Conservation (phyloP, 1,140 invertebrate genomes). For the Caenorhabditis tropicalis region DNA sequence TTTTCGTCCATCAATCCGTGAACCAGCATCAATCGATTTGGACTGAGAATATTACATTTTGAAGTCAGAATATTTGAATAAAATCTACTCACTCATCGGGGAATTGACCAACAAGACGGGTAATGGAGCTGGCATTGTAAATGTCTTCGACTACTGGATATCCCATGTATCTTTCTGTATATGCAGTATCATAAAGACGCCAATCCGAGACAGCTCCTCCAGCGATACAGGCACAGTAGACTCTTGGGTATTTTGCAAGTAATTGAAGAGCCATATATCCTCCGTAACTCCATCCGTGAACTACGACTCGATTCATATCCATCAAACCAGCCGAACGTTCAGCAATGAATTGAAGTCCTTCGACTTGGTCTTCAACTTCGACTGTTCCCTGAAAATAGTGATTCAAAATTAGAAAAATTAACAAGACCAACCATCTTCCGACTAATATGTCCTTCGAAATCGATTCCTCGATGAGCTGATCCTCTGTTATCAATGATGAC, state of each 20-base stretch:
- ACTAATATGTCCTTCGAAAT: constrained; percentile 88
- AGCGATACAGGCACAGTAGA: constrained; percentile 79
- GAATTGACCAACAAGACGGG: constrained; percentile 83
- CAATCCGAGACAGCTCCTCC: constrained; percentile 96
- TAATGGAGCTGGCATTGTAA: constrained; percentile 82
- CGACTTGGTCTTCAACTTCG: constrained; percentile 93
- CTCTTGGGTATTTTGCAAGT: constrained; percentile 62
- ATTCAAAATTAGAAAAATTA: constrained; percentile 27
- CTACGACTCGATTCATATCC: constrained; percentile 87
- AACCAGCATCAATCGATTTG: constrained; percentile 91
- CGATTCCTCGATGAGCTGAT: constrained; percentile 87
- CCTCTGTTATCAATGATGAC: constrained; percentile 92
- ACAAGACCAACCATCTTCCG: constrained; percentile 79
- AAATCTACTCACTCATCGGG: constrained; percentile 82
- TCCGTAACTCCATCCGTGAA: constrained; percentile 98
- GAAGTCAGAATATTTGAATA: not conserved
- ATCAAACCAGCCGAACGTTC: constrained; percentile 78
- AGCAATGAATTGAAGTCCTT: constrained; percentile 87
- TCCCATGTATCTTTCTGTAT: constrained; percentile 94
- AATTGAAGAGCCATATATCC: constrained; percentile 72
- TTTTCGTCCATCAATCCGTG: constrained; percentile 98
- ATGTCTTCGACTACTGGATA: constrained; percentile 80
- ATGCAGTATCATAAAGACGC: constrained; percentile 91
- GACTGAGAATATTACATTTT: constrained; percentile 77
- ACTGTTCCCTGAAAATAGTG: constrained; percentile 80